These are phyloP conservation scores for Xiphophorus couchianus DNA, from an alignment of 2,113 vertebrate genomes.

Conservation along the genomic window DNA sequence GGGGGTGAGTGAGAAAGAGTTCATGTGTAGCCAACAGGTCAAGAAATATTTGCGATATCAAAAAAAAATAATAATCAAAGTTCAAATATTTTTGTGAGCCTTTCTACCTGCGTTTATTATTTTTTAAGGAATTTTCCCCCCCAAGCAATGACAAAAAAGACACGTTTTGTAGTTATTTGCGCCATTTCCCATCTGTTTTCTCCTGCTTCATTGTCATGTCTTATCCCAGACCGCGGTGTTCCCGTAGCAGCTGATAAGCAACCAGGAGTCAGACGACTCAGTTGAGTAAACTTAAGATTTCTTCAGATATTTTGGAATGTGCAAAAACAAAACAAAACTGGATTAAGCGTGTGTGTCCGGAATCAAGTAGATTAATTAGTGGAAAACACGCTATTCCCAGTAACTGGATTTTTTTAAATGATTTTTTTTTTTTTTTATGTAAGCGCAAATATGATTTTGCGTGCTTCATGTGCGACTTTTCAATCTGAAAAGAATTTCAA, in stretches of 20 bases:
- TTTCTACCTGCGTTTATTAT: background rate
- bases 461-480: background rate
- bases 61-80: background rate
- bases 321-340: too few relatives aligned
- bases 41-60: slow-evolving; percentile 9
- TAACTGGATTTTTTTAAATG: too few relatives aligned
- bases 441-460: background rate
- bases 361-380: background rate
- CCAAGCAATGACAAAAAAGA: too few relatives aligned
- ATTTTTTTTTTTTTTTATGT: too few relatives aligned
- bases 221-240: background rate
- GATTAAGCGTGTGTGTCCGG: background rate
- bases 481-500: background rate
- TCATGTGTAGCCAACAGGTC: slow-evolving; percentile 19
- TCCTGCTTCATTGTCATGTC: background rate
- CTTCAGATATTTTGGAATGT: background rate
- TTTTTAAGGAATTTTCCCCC: too few relatives aligned
- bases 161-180: background rate
- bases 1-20: background rate
- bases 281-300: background rate
- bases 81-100: background rate
- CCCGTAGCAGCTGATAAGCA: background rate
- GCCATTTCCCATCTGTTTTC: background rate
- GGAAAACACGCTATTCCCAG: background rate
- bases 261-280: background rate